Percentiles rank a stretch among this genome's conserved stretches.
phyloP scores from a whole-genome alignment of 2,113 vertebrate species.

The Sinosuthora webbiana region DNA sequence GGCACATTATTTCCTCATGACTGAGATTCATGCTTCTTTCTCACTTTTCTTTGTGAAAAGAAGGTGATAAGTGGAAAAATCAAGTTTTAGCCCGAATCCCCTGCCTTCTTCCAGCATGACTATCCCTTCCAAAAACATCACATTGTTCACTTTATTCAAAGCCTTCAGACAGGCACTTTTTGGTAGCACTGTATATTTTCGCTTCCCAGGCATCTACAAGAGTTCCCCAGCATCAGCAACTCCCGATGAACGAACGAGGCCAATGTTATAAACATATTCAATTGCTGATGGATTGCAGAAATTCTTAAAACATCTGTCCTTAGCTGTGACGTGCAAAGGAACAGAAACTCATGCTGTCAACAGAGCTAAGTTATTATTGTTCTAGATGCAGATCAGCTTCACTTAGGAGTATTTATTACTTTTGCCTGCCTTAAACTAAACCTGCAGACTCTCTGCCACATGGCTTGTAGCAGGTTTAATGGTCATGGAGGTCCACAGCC shows the following conservation, averaged over 20 bases:
- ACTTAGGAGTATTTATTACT: not conserved
- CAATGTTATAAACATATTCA: not conserved
- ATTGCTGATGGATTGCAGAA: not conserved
- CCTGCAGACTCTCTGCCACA: not conserved
- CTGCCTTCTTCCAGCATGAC: not conserved
- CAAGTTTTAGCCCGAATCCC: not conserved
- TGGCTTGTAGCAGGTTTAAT: not conserved
- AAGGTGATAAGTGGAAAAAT: not conserved
- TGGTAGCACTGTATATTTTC: not conserved
- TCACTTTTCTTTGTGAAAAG: not conserved
- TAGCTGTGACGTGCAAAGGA: not conserved
- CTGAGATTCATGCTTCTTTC: not conserved
- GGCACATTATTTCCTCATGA: not conserved
- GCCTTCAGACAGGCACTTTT: not conserved
- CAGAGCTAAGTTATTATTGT: not conserved
- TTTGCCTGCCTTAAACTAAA: not conserved
- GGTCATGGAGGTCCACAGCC: not conserved
- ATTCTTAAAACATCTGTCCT: not conserved
- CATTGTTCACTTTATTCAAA: not conserved
- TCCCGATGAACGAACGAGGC: not conserved
- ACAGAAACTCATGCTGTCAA: not conserved
- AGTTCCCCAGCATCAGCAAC: not conserved
- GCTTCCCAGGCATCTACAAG: not conserved
- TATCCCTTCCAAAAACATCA: not conserved
- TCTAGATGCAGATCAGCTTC: not conserved